These are phyloP conservation scores for Geodia barretti DNA, from an alignment of 37 sponge, comb jelly and placozoan genomes.

Conservation along the genomic window DNA sequence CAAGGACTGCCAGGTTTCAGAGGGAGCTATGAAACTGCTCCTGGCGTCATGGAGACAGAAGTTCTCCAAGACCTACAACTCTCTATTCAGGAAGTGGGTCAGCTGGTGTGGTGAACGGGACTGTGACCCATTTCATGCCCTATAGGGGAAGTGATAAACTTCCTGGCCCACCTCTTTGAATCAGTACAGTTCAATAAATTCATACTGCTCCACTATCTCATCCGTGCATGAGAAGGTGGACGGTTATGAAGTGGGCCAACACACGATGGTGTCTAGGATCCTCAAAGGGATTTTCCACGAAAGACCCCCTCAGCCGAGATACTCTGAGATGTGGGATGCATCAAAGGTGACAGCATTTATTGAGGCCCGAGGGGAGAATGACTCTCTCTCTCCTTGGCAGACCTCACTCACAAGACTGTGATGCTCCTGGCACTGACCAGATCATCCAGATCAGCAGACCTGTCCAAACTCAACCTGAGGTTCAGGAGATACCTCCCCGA, in stretches of 20 bases:
- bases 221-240: constrained; percentile 42
- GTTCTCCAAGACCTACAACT: constrained; percentile 21
- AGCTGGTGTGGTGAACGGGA: constrained; percentile 42
- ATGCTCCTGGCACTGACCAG: constrained; percentile 29
- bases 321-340: constrained; percentile 39
- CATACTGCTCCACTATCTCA: constrained; percentile 46
- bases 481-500: constrained; percentile 12
- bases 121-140: constrained; percentile 44
- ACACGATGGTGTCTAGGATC: constrained; percentile 21
- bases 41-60: constrained; percentile 47
- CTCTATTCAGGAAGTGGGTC: constrained; percentile 35
- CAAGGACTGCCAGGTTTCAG: constrained; percentile 12
- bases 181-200: constrained; percentile 46
- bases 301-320: constrained; percentile 28
- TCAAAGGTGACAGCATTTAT: constrained; percentile 22
- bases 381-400: not conserved
- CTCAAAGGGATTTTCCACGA: constrained; percentile 41
- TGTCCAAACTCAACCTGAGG: constrained; percentile 19
- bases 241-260: constrained; percentile 41
- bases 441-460: constrained; percentile 43
- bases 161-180: constrained; percentile 43
- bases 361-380: constrained; percentile 9
- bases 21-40: constrained; percentile 30
- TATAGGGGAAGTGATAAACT: constrained; percentile 43
- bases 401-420: constrained; percentile 7